Evolutionary conservation across 2,888 invertebrate genomes (phyloP).

Genomic region (Eledone cirrhosa): DNA sequence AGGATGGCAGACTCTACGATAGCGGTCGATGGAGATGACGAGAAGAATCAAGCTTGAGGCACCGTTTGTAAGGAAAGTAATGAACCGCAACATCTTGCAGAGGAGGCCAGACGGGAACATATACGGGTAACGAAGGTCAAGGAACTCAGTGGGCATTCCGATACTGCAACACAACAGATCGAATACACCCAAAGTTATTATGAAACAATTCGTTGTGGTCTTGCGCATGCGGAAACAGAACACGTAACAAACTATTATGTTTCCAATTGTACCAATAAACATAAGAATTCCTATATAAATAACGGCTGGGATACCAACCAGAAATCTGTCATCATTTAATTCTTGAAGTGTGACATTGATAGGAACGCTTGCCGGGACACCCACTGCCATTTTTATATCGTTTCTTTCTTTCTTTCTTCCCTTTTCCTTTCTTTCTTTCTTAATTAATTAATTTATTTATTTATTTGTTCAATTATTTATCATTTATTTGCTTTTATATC

Average conservation of each 20-base stretch:
- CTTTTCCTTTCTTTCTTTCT: no score
- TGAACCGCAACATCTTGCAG: slow-evolving; percentile 48
- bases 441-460: neutral
- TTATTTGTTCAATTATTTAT: neutral
- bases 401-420: neutral
- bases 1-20: slow-evolving; percentile 50
- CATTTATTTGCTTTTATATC: neutral
- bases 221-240: slow-evolving; percentile 42
- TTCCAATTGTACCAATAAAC: slow-evolving; percentile 48
- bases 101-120: slow-evolving; percentile 43
- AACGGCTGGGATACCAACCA: slow-evolving; percentile 43
- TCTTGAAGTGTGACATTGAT: slow-evolving; percentile 24
- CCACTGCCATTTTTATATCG: no score
- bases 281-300: slow-evolving; percentile 43
- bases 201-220: slow-evolving; percentile 47
- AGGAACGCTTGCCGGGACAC: neutral
- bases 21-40: slow-evolving; percentile 50
- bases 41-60: slow-evolving; percentile 45
- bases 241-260: slow-evolving; percentile 46
- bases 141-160: slow-evolving; percentile 51
- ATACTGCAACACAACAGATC: slow-evolving; percentile 48
- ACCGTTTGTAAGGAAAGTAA: slow-evolving; percentile 40
- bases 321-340: slow-evolving; percentile 34
- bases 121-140: slow-evolving; percentile 47
- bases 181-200: slow-evolving; percentile 45